Conservation (phyloP, 2,113 vertebrate species). For the Sakesphorus luctuosus region DNA sequence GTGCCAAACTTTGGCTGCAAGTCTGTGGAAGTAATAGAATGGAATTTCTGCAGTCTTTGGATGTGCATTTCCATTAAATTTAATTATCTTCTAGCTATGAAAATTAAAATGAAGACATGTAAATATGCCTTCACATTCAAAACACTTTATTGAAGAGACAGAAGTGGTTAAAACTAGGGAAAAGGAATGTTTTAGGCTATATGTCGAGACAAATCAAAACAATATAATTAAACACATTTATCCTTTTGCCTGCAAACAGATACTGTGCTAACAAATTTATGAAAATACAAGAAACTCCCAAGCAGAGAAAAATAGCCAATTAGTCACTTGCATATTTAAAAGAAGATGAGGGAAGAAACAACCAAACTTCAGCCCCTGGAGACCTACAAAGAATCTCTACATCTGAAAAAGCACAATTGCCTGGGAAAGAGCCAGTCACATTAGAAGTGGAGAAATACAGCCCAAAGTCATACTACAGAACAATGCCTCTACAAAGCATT, state of each 20-base stretch:
- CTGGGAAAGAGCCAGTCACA: background rate
- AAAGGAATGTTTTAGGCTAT: background rate
- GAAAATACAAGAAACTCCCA: background rate
- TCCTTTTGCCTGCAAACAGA: background rate
- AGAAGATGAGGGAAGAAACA: background rate
- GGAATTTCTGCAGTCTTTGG: background rate
- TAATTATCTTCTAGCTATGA: background rate
- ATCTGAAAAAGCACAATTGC: background rate
- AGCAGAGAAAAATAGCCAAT: background rate
- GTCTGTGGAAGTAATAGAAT: background rate
- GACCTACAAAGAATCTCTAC: background rate
- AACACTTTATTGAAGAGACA: background rate
- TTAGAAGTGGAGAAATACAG: background rate
- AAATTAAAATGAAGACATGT: background rate
- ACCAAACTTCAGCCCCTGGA: background rate
- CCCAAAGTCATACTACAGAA: background rate
- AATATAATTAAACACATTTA: background rate
- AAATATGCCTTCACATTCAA: background rate
- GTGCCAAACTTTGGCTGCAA: background rate
- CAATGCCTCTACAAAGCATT: background rate
- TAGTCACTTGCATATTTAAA: background rate
- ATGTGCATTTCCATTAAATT: rapidly evolving
- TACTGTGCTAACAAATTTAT: background rate
- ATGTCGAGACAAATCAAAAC: background rate
- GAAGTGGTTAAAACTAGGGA: background rate